phyloP scores from a whole-genome alignment of 37 sponge, comb jelly and placozoan species.

The Theonella swinhoei region DNA sequence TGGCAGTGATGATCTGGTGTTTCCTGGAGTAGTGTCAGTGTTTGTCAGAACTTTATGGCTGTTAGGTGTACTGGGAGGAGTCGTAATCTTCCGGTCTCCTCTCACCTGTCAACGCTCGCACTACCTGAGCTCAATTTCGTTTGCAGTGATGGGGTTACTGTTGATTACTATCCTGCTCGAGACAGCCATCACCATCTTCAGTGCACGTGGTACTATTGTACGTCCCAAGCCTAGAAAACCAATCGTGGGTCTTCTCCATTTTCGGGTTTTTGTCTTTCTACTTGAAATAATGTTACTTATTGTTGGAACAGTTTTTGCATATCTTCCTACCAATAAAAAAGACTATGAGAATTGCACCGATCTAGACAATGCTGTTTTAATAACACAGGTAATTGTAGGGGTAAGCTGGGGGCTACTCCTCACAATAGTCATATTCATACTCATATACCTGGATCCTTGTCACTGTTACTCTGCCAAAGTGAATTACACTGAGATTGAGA shows the following conservation, averaged over 20 bases:
- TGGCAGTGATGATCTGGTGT: slow-evolving; percentile 82
- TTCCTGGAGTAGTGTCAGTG: slow-evolving; percentile 42
- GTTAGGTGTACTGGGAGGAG: slow-evolving; percentile 28
- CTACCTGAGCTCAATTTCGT: slow-evolving; percentile 38
- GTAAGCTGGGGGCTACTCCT: slow-evolving; percentile 55
- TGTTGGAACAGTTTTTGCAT: slow-evolving; percentile 59
- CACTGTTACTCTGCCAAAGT: slow-evolving; percentile 61
- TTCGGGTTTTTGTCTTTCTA: slow-evolving; percentile 41
- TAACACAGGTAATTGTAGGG: slow-evolving; percentile 36
- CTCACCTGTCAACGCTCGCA: slow-evolving; percentile 43
- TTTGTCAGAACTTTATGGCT: slow-evolving; percentile 39
- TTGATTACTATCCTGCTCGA: slow-evolving; percentile 34
- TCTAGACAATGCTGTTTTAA: slow-evolving; percentile 11
- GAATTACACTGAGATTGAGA: slow-evolving; percentile 13
- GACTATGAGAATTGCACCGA: slow-evolving; percentile 29
- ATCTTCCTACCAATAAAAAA: slow-evolving; percentile 6
- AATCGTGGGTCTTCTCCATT: slow-evolving; percentile 56
- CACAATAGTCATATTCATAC: slow-evolving; percentile 29
- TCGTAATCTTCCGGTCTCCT: slow-evolving; percentile 31
- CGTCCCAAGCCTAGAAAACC: slow-evolving; percentile 45
- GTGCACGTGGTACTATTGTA: slow-evolving; percentile 71
- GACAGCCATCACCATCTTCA: slow-evolving; percentile 30
- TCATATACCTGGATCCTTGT: slow-evolving; percentile 83
- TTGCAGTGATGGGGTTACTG: slow-evolving; percentile 30
- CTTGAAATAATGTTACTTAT: slow-evolving; percentile 52